Evolutionary conservation across 2,113 vertebrate species (phyloP), one percentile per base, ranked within the genome.

Genomic region (Xiphophorus hellerii): DNA sequence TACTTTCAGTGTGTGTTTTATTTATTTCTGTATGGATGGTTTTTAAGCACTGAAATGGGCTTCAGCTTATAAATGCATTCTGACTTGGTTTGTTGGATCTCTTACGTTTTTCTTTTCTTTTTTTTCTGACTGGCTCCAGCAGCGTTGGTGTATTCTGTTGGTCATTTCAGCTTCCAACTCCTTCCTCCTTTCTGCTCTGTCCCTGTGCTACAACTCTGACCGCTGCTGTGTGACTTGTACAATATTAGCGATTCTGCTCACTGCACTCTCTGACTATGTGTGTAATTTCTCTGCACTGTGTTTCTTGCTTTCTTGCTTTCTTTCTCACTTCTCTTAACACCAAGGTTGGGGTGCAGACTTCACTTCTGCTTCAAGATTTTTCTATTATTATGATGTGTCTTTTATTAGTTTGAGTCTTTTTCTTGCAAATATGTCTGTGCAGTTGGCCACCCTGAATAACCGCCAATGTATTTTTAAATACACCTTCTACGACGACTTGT

Each of bases 231-330:
- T 90, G 84, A 87, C 79, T 83, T 80, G 82, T 88, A 88, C 84
- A 88, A 89, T 88, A 82, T 89, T 83, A 89, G 85, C 87, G 87
- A 85, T 87, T 88, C 74, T 73, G 76, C 88, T 87, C 87, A 88
- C 89, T 66, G 69, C 90, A 90, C 78, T 87, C 66, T 85, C 65
- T 87, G 73, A 77, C 62, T 87, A 78, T 60, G 90, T 86, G 44
- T 48, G 44, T 48, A 48, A 48, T 77, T 82, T 87, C 78, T 89
- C 76, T 81, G 79, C 89, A 86, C 78, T 83, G 72, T 85, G 86
- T 78, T 72, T 15, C 51, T 85, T 66, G 78, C 70, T 73, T 48
- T 80, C 87, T 71, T 84, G 85, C 42, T 51, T 51, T 51, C 61
- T 69, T 79, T 77, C 29, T 33, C 80, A 75, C 78, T 64, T 71